Evolutionary conservation across 2,797 vertebrate genomes (phyloP).

Genomic region (Ambastaia sidthimunki): DNA sequence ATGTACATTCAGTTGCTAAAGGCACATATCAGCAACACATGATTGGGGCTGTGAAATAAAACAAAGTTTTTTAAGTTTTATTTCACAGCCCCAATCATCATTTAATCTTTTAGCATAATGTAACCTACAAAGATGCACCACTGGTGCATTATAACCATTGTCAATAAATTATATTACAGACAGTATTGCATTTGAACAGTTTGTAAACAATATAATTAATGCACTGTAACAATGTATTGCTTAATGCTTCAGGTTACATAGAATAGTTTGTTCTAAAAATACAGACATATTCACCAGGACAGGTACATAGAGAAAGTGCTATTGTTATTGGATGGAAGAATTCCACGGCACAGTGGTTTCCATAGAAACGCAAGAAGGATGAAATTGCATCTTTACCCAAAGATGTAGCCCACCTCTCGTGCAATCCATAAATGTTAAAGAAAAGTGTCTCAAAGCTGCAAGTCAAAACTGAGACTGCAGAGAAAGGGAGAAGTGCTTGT

Average conservation of each 20-base stretch:
- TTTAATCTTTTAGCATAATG: no score
- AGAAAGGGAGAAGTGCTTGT: background rate
- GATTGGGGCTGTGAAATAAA: no score
- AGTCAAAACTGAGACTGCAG: background rate
- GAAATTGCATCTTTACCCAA: background rate
- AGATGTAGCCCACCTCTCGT: background rate
- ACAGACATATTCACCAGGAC: background rate
- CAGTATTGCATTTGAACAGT: constrained; percentile 13
- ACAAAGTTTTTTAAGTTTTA: no score
- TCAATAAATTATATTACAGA: background rate
- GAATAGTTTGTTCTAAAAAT: background rate
- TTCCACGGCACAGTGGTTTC: background rate
- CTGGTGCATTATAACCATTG: background rate
- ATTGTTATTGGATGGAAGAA: background rate
- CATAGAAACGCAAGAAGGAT: background rate
- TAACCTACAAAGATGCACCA: background rate
- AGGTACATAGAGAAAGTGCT: background rate
- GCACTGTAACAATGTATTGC: constrained; percentile 9
- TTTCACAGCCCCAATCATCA: no score
- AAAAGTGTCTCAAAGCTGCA: background rate
- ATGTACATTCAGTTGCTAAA: background rate
- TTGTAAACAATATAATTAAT: constrained; percentile 13
- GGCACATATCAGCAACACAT: background rate
- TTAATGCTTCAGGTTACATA: background rate
- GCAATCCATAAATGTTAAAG: background rate